phyloP scores from a whole-genome alignment of 2,113 vertebrate genomes.

The Tauraco erythrolophus region DNA sequence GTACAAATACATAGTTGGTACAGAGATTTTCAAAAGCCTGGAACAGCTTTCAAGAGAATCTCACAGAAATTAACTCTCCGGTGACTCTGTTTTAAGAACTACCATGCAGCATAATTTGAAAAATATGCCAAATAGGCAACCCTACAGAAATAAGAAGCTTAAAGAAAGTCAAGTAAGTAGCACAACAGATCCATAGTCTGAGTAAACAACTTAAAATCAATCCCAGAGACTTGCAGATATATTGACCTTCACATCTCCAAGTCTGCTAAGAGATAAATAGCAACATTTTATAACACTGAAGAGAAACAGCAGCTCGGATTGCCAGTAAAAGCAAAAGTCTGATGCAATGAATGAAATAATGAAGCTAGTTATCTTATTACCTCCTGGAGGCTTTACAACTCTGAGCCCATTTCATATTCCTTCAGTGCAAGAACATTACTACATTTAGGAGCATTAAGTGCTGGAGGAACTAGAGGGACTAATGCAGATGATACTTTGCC shows the following conservation, averaged over 20 bases:
- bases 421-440: background rate
- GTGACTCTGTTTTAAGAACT: background rate
- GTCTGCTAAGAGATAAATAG: background rate
- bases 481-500: background rate
- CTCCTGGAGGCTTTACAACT: conserved; percentile 20
- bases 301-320: background rate
- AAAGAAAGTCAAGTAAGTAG: background rate
- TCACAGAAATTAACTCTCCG: background rate
- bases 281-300: background rate
- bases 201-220: background rate
- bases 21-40: background rate
- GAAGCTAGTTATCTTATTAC: background rate
- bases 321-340: background rate
- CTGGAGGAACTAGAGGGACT: background rate
- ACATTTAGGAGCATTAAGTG: background rate
- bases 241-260: background rate
- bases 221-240: background rate
- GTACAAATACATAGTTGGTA: background rate
- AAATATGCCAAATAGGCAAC: background rate
- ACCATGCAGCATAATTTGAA: background rate
- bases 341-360: conserved; percentile 3
- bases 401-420: background rate
- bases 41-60: background rate
- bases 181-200: background rate
- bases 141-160: background rate